Evolutionary conservation across 2,113 vertebrate genomes (phyloP).

Genomic region (Oreochromis niloticus): DNA sequence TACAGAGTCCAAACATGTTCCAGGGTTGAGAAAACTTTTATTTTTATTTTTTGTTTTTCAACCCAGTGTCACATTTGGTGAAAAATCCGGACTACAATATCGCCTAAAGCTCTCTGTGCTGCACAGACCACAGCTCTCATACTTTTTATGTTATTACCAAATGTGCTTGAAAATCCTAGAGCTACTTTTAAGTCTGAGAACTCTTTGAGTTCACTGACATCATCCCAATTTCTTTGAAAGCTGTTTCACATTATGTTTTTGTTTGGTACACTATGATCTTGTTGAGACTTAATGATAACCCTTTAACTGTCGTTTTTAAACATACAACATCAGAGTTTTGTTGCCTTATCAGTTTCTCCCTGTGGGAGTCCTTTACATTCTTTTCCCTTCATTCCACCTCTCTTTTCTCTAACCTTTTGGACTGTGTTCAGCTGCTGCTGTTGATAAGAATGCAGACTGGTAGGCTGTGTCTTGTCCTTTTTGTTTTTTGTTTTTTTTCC

Average conservation of each 20-base stretch:
- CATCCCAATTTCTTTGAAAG: no score
- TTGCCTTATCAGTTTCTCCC: neutral
- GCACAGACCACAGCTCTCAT: neutral
- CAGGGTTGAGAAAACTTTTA: neutral
- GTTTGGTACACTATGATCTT: neutral
- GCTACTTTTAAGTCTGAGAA: neutral
- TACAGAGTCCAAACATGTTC: neutral
- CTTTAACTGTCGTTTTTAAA: neutral
- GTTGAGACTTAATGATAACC: neutral
- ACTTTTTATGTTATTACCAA: neutral
- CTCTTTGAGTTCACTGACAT: neutral
- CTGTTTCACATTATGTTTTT: neutral
- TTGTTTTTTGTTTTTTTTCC: neutral
- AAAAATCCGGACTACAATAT: neutral
- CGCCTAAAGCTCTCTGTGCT: neutral
- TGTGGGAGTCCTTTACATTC: neutral
- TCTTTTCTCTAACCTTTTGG: neutral
- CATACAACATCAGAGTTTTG: neutral
- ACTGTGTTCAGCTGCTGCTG: slow-evolving; percentile 14
- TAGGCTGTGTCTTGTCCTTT: slow-evolving; percentile 2
- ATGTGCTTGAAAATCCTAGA: neutral
- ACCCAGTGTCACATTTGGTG: neutral
- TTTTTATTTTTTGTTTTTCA: neutral
- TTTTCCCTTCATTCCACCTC: neutral
- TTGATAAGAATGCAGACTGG: neutral